Evolutionary conservation across 2,113 vertebrate species (phyloP).

Genomic region (Strix aluco): DNA sequence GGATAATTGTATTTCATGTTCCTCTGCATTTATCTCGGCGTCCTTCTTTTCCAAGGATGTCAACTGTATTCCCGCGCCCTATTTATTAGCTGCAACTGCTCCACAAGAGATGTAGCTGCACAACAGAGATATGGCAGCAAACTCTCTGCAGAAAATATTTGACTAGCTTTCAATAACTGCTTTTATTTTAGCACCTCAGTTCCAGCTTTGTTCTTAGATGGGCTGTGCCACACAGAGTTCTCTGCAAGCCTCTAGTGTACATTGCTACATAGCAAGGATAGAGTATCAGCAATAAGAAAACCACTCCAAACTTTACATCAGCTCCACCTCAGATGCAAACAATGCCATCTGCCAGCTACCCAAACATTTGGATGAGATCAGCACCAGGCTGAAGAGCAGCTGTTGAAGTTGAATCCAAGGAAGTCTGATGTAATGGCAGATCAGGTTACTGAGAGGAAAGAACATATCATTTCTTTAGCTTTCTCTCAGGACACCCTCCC

Average conservation of each 20-base stretch:
- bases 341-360: background rate
- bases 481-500: background rate
- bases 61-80: background rate
- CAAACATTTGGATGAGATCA: background rate
- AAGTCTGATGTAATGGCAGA: background rate
- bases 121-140: conserved; percentile 1
- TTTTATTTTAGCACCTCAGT: background rate
- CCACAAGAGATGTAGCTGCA: background rate
- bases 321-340: background rate
- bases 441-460: background rate
- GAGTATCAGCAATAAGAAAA: background rate
- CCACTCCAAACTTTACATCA: background rate
- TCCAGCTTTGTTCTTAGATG: background rate
- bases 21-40: background rate
- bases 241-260: background rate
- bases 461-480: background rate
- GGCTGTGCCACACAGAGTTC: background rate
- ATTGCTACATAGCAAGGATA: background rate
- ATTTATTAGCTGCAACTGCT: background rate
- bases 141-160: background rate
- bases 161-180: background rate
- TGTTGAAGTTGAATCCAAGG: background rate
- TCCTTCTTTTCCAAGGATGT: background rate
- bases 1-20: background rate
- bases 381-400: background rate